Evolutionary conservation across 53 echinoderm and acorn worm species (phyloP).

Genomic region (Apostichopus leukothele): DNA sequence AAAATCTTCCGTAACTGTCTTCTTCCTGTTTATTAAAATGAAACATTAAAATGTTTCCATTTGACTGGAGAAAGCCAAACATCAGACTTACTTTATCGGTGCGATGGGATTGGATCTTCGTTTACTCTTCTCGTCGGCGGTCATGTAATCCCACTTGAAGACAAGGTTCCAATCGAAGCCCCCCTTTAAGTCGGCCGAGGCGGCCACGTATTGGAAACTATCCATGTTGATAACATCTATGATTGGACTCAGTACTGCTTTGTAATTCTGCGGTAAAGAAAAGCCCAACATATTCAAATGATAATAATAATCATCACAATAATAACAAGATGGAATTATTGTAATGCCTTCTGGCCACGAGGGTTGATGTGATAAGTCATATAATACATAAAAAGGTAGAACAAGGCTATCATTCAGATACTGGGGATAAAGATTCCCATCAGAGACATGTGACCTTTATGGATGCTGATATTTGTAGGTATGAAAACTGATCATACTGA

Average conservation of each 20-base stretch:
- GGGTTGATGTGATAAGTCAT: too few species aligned
- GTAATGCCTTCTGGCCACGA: too few species aligned
- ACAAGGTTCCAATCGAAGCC: conserved; percentile 99
- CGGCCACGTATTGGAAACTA: conserved; percentile 96
- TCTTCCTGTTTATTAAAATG: too few species aligned
- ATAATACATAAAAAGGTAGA: too few species aligned
- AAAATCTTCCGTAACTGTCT: too few species aligned
- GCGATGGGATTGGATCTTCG: conserved; percentile 79
- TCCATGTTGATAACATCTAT: conserved; percentile 99
- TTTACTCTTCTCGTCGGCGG: conserved; percentile 76
- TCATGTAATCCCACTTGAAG: conserved; percentile 99
- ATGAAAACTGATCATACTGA: too few species aligned
- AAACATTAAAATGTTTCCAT: too few species aligned
- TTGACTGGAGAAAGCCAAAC: too few species aligned
- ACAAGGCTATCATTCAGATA: too few species aligned
- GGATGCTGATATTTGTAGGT: too few species aligned
- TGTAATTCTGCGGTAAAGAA: conserved; percentile 66
- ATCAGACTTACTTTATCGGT: conserved; percentile 77
- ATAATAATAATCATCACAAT: neutral
- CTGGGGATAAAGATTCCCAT: too few species aligned
- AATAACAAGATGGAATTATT: neutral
- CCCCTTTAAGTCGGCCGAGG: conserved; percentile 91
- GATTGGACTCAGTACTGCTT: conserved; percentile 96
- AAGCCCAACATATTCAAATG: neutral
- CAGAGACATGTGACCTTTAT: too few species aligned